Evolutionary conservation across 1,140 invertebrate genomes (phyloP).

Genomic region (Microplitis mediator): DNA sequence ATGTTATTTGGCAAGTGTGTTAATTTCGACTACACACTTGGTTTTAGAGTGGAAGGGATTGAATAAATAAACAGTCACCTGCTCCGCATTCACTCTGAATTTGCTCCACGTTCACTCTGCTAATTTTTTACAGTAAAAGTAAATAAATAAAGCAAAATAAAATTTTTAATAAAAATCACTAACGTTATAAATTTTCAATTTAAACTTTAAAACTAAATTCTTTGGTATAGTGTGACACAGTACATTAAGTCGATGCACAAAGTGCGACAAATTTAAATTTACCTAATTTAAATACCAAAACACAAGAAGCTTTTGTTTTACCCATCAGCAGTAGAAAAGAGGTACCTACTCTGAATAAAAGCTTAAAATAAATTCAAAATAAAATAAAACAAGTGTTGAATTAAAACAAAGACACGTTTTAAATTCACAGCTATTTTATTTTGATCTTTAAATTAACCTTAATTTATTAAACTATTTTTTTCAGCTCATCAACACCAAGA

Average conservation of each 20-base stretch:
- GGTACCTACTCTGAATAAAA: neutral
- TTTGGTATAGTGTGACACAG: neutral
- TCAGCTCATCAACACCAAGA: neutral
- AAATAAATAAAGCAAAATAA: no score
- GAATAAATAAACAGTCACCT: no score
- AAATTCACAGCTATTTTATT: neutral
- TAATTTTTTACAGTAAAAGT: no score
- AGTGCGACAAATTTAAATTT: neutral
- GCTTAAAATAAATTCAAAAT: neutral
- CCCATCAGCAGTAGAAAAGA: neutral
- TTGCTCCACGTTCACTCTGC: no score
- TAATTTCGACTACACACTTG: no score
- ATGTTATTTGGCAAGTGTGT: no score
- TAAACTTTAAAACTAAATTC: neutral
- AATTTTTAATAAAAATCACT: neutral
- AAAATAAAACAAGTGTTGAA: neutral
- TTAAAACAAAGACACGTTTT: neutral
- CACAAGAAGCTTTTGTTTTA: neutral
- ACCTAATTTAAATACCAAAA: conserved; percentile 3
- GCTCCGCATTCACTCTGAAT: no score
- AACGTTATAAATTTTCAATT: neutral
- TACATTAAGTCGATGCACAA: neutral
- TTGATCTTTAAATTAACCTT: neutral
- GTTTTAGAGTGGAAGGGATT: no score
- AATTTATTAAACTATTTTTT: no score